Evolutionary conservation across 2,113 vertebrate genomes (phyloP).

Genomic region (Rhinolophus ferrumequinum): DNA sequence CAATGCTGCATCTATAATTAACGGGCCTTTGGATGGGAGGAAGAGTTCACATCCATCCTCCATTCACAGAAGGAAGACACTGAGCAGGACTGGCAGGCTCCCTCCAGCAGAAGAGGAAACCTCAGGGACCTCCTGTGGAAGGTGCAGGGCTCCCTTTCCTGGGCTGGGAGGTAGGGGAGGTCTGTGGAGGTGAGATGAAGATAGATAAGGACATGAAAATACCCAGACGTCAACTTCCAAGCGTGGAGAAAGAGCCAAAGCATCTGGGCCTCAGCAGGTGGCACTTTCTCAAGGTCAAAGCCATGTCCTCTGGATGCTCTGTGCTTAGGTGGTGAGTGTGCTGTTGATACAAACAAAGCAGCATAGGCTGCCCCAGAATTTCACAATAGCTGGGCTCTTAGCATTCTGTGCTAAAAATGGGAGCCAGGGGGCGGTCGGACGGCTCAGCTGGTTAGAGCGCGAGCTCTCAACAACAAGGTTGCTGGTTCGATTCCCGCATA

Average conservation of each 20-base stretch:
- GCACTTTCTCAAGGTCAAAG: neutral
- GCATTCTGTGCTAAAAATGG: neutral
- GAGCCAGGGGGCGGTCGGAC: neutral
- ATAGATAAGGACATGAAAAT: neutral
- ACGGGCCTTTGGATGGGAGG: slow-evolving; percentile 79
- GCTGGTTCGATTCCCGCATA: too few relatives aligned
- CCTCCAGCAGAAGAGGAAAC: slow-evolving; percentile 76
- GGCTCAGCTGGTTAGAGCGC: too few relatives aligned
- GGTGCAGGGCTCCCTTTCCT: neutral
- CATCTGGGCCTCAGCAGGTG: neutral
- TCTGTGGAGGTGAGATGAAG: neutral
- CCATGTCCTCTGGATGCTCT: neutral
- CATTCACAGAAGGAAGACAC: slow-evolving; percentile 88
- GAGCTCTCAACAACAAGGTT: too few relatives aligned
- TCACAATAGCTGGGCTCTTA: neutral
- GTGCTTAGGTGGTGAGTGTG: neutral
- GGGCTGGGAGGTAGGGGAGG: neutral
- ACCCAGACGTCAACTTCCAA: neutral
- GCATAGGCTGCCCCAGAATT: neutral
- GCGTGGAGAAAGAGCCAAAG: neutral
- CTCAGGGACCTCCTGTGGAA: neutral
- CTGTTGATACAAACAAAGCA: neutral
- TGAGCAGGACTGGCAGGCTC: slow-evolving; percentile 90
- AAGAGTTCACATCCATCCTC: slow-evolving; percentile 83
- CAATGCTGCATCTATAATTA: slow-evolving; percentile 88